Percentiles rank a stretch among this genome's conserved stretches.
phyloP scores from a whole-genome alignment of 1,140 invertebrate species.

The Solenopsis fugax region DNA sequence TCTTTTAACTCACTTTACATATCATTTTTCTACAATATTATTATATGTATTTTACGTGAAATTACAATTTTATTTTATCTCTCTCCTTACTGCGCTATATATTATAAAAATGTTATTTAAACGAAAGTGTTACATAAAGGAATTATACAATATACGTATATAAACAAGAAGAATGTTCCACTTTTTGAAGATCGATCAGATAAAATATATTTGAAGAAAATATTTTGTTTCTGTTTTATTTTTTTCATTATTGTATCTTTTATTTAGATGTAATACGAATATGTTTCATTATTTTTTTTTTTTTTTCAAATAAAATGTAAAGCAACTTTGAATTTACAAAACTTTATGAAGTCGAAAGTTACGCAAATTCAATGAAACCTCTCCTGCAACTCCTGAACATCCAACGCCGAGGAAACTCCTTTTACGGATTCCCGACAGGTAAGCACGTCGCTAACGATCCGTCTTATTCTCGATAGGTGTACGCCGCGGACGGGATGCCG shows the following conservation, averaged over 20 bases:
- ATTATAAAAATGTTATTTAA: not conserved
- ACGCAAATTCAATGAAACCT: not conserved
- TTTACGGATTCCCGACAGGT: not conserved
- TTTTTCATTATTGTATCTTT: not conserved
- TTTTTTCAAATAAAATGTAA: no score
- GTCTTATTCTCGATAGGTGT: slow-evolving; percentile 87
- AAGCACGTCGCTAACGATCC: not conserved
- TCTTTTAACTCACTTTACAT: not conserved
- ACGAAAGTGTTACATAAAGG: not conserved
- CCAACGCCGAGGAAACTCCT: slow-evolving; percentile 4
- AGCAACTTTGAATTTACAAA: slow-evolving; percentile 13
- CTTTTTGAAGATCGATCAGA: not conserved
- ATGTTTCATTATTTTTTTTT: not conserved
- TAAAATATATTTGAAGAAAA: not conserved
- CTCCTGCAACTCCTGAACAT: slow-evolving; percentile 1
- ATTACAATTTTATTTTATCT: not conserved
- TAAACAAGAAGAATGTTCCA: not conserved
- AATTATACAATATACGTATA: not conserved
- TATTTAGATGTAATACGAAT: not conserved
- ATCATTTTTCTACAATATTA: not conserved
- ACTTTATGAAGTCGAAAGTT: not conserved
- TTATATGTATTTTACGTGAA: not conserved
- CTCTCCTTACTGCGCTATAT: not conserved
- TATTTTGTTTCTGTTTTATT: not conserved
- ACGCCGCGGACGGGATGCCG: slow-evolving; percentile 91